Conservation (phyloP, 2,113 vertebrate genomes). For the Calyptomena viridis region DNA sequence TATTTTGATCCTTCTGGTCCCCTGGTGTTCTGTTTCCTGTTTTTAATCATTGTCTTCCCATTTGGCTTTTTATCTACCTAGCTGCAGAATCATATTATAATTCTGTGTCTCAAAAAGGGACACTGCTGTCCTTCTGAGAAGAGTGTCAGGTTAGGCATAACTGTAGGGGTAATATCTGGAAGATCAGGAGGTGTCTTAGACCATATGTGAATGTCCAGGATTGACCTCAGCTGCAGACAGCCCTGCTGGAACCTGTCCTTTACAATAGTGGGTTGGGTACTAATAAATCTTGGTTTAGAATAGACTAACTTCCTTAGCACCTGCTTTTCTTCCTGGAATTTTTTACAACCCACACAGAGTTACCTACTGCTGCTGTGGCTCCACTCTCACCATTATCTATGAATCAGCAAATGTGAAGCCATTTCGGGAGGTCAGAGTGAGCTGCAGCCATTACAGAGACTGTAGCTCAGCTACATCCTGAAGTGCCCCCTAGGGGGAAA, state of each 20-base stretch:
- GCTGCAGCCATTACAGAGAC: background rate
- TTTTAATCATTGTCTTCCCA: background rate
- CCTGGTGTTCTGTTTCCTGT: background rate
- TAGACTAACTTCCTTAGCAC: background rate
- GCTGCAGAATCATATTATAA: background rate
- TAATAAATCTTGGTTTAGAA: background rate
- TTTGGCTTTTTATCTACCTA: background rate
- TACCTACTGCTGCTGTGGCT: background rate
- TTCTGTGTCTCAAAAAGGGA: accelerated
- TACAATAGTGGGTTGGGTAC: background rate
- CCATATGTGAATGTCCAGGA: too few species aligned
- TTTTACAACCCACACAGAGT: background rate
- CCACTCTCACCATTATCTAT: background rate
- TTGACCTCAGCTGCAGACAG: background rate
- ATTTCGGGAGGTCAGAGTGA: background rate
- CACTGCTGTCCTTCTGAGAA: background rate
- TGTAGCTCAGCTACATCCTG: background rate
- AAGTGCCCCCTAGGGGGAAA: background rate
- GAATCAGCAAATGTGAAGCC: background rate
- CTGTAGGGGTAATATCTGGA: background rate
- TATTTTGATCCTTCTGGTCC: background rate
- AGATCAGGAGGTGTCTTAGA: background rate
- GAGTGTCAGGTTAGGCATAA: background rate
- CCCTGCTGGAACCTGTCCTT: background rate
- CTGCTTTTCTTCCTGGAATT: background rate